Conservation (phyloP, 2,797 vertebrate genomes). For the Austrolebias charrua region DNA sequence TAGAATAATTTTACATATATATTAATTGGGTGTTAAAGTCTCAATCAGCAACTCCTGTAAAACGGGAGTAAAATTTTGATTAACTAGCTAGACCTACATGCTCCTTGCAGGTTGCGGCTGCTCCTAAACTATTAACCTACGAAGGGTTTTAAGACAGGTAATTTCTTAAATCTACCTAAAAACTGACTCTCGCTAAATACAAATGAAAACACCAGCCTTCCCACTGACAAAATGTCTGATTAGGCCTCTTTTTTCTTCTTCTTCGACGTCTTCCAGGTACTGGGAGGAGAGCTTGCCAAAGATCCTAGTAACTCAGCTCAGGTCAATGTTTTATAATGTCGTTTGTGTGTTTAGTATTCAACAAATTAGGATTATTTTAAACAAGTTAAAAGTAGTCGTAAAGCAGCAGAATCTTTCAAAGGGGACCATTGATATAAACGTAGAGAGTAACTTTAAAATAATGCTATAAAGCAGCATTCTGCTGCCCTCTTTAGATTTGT, state of each 20-base stretch:
- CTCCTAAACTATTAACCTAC: conserved; percentile 62
- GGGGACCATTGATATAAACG: conserved; percentile 8
- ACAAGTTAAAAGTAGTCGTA: conserved; percentile 31
- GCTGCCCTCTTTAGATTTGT: conserved; percentile 15
- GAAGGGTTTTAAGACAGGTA: conserved; percentile 58
- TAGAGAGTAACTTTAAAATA: conserved; percentile 14
- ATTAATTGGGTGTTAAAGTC: conserved; percentile 80
- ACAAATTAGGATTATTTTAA: conserved; percentile 47
- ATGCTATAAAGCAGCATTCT: conserved; percentile 6
- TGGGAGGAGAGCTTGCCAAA: conserved; percentile 61
- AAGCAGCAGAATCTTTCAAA: conserved; percentile 44
- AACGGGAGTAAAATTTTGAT: conserved; percentile 79
- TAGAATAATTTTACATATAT: conserved; percentile 81
- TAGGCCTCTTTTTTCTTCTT: conserved; percentile 49
- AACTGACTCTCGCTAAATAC: conserved; percentile 56
- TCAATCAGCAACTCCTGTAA: conserved; percentile 81
- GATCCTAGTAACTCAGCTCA: conserved; percentile 45
- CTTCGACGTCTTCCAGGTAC: conserved; percentile 65
- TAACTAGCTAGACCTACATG: conserved; percentile 76
- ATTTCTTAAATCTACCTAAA: conserved; percentile 72
- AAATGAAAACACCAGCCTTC: conserved; percentile 64
- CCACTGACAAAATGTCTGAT: conserved; percentile 52
- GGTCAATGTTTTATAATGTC: conserved; percentile 51
- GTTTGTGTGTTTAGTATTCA: conserved; percentile 15
- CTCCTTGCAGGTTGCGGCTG: conserved; percentile 64